A percentile compares a stretch with the other conserved stretches of the same genome.
Evolutionary conservation across 2,888 invertebrate species (phyloP).

Genomic region (Netelia fuscicornis): DNA sequence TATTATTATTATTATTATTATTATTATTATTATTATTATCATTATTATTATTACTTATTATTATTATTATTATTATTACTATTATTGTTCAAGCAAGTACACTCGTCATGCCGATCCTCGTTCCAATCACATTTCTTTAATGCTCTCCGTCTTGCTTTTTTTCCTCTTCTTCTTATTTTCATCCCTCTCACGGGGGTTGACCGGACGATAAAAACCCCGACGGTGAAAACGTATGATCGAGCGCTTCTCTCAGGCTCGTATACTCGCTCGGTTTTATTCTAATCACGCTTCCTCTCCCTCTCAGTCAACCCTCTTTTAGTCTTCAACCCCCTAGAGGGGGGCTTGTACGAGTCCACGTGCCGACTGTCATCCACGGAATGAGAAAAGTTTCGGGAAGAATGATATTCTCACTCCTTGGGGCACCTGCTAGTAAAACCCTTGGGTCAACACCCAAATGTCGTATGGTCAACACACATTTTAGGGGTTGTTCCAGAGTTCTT

Average conservation of each 20-base stretch:
- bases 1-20: slow-evolving; percentile 23
- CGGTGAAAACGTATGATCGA: slow-evolving; percentile 6
- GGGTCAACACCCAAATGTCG: slow-evolving; percentile 61
- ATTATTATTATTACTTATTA: no score
- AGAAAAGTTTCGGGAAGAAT: slow-evolving; percentile 48
- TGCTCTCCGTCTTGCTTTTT: background rate
- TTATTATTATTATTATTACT: no score
- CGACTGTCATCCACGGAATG: slow-evolving; percentile 17
- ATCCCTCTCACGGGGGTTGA: slow-evolving; percentile 39
- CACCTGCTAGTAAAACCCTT: slow-evolving; percentile 58
- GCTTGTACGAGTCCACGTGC: slow-evolving; percentile 57
- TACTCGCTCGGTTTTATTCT: slow-evolving; percentile 10
- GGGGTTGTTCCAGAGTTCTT: slow-evolving; percentile 59
- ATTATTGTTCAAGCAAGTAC: background rate
- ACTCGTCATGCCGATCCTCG: slow-evolving; percentile 20
- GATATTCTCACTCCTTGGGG: slow-evolving; percentile 50
- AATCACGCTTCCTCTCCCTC: slow-evolving; percentile 9
- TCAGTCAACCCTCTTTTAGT: slow-evolving; percentile 1
- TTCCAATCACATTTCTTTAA: slow-evolving; percentile 50
- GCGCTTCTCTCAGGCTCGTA: background rate
- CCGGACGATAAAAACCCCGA: slow-evolving; percentile 15
- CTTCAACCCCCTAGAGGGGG: slow-evolving; percentile 43
- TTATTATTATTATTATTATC: background rate
- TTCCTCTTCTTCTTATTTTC: background rate
- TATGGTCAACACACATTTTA: slow-evolving; percentile 61